Conservation (phyloP, 2,797 vertebrate genomes). For the Lacerta viridis region DNA sequence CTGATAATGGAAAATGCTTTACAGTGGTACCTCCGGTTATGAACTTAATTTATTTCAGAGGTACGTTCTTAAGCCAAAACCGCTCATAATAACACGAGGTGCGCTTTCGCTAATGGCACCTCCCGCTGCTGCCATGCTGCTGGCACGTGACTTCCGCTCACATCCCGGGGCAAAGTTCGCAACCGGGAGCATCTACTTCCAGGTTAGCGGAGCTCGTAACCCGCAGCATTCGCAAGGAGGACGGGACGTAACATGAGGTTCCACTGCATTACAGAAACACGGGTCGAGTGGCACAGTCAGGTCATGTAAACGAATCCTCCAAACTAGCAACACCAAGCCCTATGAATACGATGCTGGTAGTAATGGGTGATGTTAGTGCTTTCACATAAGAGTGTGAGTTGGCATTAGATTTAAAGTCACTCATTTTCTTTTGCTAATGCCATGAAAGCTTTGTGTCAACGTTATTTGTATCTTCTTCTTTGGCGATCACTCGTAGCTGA, state of each 20-base stretch:
- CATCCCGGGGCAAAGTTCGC: too few species aligned
- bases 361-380: constrained; percentile 54
- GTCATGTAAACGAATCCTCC: constrained; percentile 63
- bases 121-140: too few species aligned
- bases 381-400: constrained; percentile 47
- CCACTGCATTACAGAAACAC: constrained; percentile 31
- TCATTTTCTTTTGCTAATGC: constrained; percentile 50
- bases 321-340: not conserved
- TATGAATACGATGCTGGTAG: constrained; percentile 46
- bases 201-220: too few species aligned
- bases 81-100: too few species aligned
- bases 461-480: constrained; percentile 25
- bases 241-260: not conserved
- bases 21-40: not conserved
- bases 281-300: constrained; percentile 46
- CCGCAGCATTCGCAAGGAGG: too few species aligned
- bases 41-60: too few species aligned
- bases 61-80: too few species aligned
- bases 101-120: too few species aligned
- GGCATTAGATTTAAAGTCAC: constrained; percentile 50
- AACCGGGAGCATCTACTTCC: too few species aligned
- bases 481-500: too few species aligned
- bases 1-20: constrained; percentile 61
- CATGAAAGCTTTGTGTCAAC: constrained; percentile 67
- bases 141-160: too few species aligned